phyloP scores from a whole-genome alignment of 2,797 vertebrate genomes.

The Enteromius thamalakanensis region DNA sequence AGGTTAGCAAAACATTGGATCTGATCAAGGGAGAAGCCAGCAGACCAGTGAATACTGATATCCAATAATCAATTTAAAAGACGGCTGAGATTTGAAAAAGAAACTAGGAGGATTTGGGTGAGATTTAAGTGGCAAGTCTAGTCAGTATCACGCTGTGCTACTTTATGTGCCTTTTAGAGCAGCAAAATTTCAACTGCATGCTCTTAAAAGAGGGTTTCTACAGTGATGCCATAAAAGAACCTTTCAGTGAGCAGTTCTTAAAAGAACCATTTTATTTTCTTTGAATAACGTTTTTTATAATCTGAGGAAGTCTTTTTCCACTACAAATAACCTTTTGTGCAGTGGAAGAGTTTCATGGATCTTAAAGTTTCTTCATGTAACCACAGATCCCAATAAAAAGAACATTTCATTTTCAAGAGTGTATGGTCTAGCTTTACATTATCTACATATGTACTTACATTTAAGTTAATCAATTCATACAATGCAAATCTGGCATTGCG shows the following conservation, averaged over 20 bases:
- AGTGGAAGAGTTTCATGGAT: neutral
- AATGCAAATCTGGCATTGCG: too few species aligned
- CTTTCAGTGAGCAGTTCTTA: neutral
- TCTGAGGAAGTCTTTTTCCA: neutral
- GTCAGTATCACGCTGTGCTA: neutral
- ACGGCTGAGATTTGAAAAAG: conserved; percentile 7
- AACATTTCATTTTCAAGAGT: neutral
- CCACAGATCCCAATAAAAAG: neutral
- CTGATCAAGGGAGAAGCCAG: neutral
- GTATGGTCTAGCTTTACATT: neutral
- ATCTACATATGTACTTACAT: neutral
- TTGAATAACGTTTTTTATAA: neutral
- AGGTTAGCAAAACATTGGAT: conserved; percentile 19
- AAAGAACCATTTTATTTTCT: neutral
- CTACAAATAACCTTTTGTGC: neutral
- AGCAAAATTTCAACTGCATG: neutral
- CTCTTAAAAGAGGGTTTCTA: neutral
- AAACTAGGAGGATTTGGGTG: neutral
- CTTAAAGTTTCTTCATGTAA: neutral
- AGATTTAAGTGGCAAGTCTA: conserved; percentile 1
- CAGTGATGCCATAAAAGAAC: neutral
- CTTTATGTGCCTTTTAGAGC: neutral
- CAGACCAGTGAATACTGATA: conserved; percentile 10
- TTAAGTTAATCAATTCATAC: neutral
- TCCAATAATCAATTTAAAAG: conserved; percentile 33